Evolutionary conservation across 2,113 vertebrate genomes (phyloP), one percentile per base, ranked within the genome.

Genomic region (Nerophis ophidion): DNA sequence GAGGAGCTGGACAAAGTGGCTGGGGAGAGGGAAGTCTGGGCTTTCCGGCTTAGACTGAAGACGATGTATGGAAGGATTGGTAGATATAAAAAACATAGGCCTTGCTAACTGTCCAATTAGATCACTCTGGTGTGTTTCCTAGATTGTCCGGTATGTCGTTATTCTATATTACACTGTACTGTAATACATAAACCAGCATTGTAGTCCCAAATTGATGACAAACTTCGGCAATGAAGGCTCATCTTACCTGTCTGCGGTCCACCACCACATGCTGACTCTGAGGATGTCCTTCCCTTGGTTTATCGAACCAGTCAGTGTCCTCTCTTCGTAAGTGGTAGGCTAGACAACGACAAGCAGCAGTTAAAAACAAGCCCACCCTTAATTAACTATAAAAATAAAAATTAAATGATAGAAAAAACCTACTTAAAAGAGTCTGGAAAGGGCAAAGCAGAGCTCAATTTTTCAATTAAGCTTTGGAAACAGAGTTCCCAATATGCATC

Each of bases 221-320:
- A 17, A 19, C 10, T 56, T 19, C 19, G 38, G 19, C 33, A 17
- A 45, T 8, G 55, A 17, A 12, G 55, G 16, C 17, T 26, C 26
- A 63, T 84, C 89, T 91, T 91, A 81, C 94, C 92, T 87, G 89
- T 88, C 92, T 94, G 76, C 92, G 86, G 70, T 97, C 93, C 45
- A 89, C 83, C 45, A 89, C 83, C 59, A 86, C 83, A 57, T 89
- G 90, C 75, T 91, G 92, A n/a, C 89, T 90, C 73, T 92, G 92
- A 1, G 70, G 83, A 61, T 91, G 93, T 60, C 93, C 91, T 40
- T 96, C 94, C 53, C 93, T 92, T 76, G 96, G 97, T 80, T 98
- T 99, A 88, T 99, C 97, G 89, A 99, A 99, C 97, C 97, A 99
- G 87, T 99, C 96, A 26, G 96, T 98, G 89, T 99, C 97, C 80